Evolutionary conservation across 2,113 vertebrate genomes (phyloP), one percentile per base, ranked within the genome.

Genomic region (Cyprinus carpio): DNA sequence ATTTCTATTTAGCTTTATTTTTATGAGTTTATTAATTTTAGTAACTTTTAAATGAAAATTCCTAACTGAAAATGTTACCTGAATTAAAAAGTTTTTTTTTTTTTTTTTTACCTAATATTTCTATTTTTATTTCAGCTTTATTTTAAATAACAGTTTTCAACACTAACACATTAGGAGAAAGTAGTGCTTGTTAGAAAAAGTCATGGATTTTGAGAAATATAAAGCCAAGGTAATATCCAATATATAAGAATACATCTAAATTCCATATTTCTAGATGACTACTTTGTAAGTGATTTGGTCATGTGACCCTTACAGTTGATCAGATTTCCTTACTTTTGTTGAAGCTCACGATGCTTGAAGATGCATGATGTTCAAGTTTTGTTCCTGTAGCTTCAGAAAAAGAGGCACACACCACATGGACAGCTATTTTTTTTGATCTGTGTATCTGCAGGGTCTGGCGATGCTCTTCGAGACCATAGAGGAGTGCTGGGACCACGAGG

Each of bases 401-500:
- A 56, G 54, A 58, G 54, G 8, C 1, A 0, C 18, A 58, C 20
- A 58, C 54, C 56, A n/a, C 56, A n/a, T 10, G 56, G 20, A 20
- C 54, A 56, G 56, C 56, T 60, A 20, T 2, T 16, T 13, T 51
- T 51, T 4, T 51, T 4, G 5, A 58, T 58, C 18, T 58, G 54
- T 58, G 7, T 23, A 23, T 58, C 31, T 77, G 27, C 77, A 99
- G 98, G 98, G 98, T n/a, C 95, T 99, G 95, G 95, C 96, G 25
- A 96, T 97, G 95, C 96, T 99, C 10, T 99, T 96, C 2, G 98
- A 99, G 85, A 99, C 98, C 0, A 97, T 98, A 86, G 98, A 99
- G 93, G 98, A 99, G 88, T 99, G 98, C 91, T 99, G 98, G 98
- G 98, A 99, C 96, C 98, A 99, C 4, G 98, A 99, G 83, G 97